Conservation (phyloP, 2,113 vertebrate genomes). For the Acinonyx jubatus region DNA sequence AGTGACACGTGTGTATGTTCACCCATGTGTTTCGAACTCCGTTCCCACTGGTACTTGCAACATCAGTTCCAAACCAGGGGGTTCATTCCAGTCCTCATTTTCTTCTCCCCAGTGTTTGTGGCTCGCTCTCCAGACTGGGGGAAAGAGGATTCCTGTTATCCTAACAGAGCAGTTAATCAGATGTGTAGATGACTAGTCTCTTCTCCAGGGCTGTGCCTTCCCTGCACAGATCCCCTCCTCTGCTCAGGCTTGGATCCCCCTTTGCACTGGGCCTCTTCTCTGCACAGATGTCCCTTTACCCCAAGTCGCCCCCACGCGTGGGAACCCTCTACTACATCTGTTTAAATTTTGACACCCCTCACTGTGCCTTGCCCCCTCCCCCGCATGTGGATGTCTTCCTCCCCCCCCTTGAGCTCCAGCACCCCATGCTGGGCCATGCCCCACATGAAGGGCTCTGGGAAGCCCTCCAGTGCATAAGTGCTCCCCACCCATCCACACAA, state of each 20-base stretch:
- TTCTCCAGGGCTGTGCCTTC: not conserved
- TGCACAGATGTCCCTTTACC: not conserved
- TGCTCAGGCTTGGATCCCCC: not conserved
- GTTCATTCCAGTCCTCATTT: not conserved
- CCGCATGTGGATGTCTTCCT: not conserved
- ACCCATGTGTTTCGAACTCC: accelerated
- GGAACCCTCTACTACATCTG: not conserved
- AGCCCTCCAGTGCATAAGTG: not conserved
- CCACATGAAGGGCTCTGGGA: not conserved
- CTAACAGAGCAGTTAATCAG: not conserved
- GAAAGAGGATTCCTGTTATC: not conserved
- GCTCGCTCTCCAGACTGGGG: not conserved
- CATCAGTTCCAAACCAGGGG: not conserved
- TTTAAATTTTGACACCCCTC: not conserved
- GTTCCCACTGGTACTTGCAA: not conserved
- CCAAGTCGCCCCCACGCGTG: not conserved
- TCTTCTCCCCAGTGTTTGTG: not conserved
- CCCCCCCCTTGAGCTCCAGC: not conserved
- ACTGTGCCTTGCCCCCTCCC: no score
- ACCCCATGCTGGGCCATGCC: no score
- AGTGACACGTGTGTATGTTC: accelerated
- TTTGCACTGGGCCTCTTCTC: no score
- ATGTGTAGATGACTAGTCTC: not conserved
- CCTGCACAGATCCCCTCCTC: not conserved
- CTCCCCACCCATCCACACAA: not conserved